These are phyloP conservation scores for Sternarchorhynchus goeldii DNA, from an alignment of 2,797 vertebrate genomes.

Conservation along the genomic window DNA sequence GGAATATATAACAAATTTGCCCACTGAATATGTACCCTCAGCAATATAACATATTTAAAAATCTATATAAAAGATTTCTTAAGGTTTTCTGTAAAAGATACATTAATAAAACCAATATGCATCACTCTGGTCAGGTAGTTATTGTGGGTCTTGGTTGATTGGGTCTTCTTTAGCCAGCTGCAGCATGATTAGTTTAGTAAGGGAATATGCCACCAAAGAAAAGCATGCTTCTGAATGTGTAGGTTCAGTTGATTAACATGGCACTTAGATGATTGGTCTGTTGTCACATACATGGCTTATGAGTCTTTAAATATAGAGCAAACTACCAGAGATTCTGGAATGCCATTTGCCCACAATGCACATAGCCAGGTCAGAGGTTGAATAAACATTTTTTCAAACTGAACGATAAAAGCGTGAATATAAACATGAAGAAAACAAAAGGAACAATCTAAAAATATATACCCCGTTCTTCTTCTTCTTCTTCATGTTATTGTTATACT, in stretches of 20 bases:
- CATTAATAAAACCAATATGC: too few relatives aligned
- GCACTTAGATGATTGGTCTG: constrained; percentile 52
- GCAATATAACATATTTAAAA: too few relatives aligned
- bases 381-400: constrained; percentile 19
- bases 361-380: constrained; percentile 48
- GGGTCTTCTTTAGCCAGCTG: background rate
- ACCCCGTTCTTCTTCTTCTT: too few relatives aligned
- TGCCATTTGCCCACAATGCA: constrained; percentile 39
- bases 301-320: constrained; percentile 55
- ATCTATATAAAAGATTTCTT: too few relatives aligned
- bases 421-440: background rate
- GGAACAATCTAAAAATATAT: background rate
- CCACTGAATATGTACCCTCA: too few relatives aligned
- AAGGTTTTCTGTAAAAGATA: too few relatives aligned
- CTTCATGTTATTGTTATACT: too few relatives aligned
- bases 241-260: constrained; percentile 54
- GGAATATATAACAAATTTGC: background rate
- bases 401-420: constrained; percentile 1
- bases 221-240: constrained; percentile 33
- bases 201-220: constrained; percentile 36
- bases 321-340: constrained; percentile 50
- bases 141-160: background rate
- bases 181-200: constrained; percentile 33
- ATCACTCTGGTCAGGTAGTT: too few relatives aligned
- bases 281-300: constrained; percentile 61